A percentile compares a stretch with the other conserved stretches of the same genome.
Conservation (phyloP, 2,888 invertebrate species). For the Nemotelus pantherinus region DNA sequence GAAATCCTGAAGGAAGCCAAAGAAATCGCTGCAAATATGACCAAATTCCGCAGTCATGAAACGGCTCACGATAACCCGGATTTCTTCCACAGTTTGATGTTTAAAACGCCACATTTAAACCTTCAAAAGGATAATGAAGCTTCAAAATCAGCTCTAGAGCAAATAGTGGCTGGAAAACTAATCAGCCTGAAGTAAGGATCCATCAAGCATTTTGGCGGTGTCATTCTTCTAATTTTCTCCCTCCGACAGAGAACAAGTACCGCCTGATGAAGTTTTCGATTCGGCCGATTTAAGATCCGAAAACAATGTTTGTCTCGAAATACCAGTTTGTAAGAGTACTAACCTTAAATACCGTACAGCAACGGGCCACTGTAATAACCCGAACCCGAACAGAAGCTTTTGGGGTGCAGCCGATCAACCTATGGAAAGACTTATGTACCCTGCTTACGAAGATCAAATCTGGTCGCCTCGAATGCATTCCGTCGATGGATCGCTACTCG, state of each 20-base stretch:
- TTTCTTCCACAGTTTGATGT: constrained; percentile 60
- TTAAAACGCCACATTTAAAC: constrained; percentile 60
- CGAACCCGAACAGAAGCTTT: constrained; percentile 57
- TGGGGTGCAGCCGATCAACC: constrained; percentile 79
- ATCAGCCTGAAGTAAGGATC: constrained; percentile 64
- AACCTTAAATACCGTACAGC: constrained; percentile 72
- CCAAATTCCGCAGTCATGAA: constrained; percentile 61
- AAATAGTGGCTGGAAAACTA: constrained; percentile 66
- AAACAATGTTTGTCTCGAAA: constrained; percentile 60
- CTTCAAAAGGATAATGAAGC: constrained; percentile 64
- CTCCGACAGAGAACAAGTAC: constrained; percentile 55
- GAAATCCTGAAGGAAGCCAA: constrained; percentile 59
- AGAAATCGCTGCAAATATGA: constrained; percentile 61
- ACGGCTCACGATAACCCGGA: constrained; percentile 62
- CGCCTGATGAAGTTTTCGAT: constrained; percentile 13
- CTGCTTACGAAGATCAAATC: constrained; percentile 73
- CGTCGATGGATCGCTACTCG: constrained; percentile 64
- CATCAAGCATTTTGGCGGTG: neutral
- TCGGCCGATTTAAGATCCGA: constrained; percentile 55
- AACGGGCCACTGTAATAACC: constrained; percentile 88
- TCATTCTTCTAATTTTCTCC: neutral
- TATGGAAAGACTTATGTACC: constrained; percentile 73
- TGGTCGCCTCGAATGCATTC: constrained; percentile 64
- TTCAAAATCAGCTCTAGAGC: constrained; percentile 66
- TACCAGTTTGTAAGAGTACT: constrained; percentile 64